phyloP scores from a whole-genome alignment of 92 coral and sea anemone genomes.

The Paragorgia papillata region DNA sequence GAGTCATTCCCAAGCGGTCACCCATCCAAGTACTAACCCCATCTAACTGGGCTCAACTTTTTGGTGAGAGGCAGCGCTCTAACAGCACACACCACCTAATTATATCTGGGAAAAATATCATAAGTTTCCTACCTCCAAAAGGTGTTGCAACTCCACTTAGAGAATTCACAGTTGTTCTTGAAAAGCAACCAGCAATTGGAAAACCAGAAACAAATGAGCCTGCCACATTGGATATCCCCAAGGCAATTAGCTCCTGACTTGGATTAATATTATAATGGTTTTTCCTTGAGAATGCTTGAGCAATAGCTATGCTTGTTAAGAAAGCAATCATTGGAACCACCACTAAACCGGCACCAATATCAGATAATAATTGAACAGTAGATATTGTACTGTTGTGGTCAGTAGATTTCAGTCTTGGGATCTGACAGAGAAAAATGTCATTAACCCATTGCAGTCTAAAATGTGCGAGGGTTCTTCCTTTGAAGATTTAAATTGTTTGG shows the following conservation, averaged over 20 bases:
- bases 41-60: no score
- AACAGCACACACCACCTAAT: no score
- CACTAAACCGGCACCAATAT: conserved; percentile 87
- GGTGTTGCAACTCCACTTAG: conserved; percentile 98
- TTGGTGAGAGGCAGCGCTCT: no score
- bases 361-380: conserved; percentile 60
- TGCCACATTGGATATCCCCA: conserved; percentile 84
- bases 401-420: conserved; percentile 65
- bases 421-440: conserved; percentile 45
- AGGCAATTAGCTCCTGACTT: conserved; percentile 91
- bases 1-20: no score
- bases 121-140: conserved; percentile 85
- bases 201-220: conserved; percentile 94
- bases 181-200: conserved; percentile 97
- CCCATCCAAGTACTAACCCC: no score
- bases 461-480: no score
- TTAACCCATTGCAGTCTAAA: no score
- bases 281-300: conserved; percentile 96
- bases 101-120: no score
- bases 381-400: conserved; percentile 65
- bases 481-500: no score
- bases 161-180: conserved; percentile 94
- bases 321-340: conserved; percentile 97
- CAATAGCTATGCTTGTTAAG: conserved; percentile 95
- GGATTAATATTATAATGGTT: conserved; percentile 87